Evolutionary conservation across 1,140 invertebrate species (phyloP).

Genomic region (Brachionus plicatilis): DNA sequence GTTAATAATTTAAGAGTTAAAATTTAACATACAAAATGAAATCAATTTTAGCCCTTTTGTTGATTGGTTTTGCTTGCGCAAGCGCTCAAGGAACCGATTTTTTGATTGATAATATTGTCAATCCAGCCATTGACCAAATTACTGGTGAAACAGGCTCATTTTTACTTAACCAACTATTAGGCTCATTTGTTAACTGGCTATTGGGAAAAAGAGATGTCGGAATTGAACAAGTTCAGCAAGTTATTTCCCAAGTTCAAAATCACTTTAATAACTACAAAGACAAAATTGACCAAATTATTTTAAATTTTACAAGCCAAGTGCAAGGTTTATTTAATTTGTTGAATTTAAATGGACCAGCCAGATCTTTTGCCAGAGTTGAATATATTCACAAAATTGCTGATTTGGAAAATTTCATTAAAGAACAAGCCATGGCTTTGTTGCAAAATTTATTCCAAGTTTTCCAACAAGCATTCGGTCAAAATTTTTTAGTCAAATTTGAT

Average conservation of each 20-base stretch:
- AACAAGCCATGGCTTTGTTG: not conserved
- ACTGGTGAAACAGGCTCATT: not conserved
- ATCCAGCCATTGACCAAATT: not conserved
- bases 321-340: slow-evolving; percentile 12
- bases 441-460: not conserved
- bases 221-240: not conserved
- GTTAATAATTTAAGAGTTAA: not conserved
- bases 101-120: slow-evolving; percentile 11
- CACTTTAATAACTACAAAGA: slow-evolving; percentile 8
- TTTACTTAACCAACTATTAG: not conserved
- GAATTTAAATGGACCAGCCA: not conserved
- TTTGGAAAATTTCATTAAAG: not conserved
- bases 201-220: not conserved
- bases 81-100: slow-evolving; percentile 12
- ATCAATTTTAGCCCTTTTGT: not conserved
- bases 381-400: not conserved
- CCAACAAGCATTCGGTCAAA: slow-evolving; percentile 13
- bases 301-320: not conserved
- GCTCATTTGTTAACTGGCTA: not conserved
- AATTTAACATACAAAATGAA: slow-evolving; percentile 13
- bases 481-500: not conserved
- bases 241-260: not conserved
- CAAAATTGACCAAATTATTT: slow-evolving; percentile 10
- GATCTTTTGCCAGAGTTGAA: not conserved
- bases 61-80: slow-evolving; percentile 12